Evolutionary conservation across 1,140 invertebrate species (phyloP), one percentile per base, ranked within the genome.

Genomic region (Hydropsyche tenuis): DNA sequence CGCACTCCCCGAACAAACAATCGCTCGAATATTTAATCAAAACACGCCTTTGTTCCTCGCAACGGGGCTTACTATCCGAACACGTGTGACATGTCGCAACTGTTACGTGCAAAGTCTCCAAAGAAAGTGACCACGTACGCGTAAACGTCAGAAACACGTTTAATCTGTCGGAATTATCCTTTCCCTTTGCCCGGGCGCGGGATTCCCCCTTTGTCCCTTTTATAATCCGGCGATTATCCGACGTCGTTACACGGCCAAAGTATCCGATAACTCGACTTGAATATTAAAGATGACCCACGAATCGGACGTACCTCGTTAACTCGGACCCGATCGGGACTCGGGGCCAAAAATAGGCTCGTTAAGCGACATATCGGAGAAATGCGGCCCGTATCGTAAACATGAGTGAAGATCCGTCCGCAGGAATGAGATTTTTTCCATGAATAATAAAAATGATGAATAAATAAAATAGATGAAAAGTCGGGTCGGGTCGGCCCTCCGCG

Each of bases 381-480:
- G 30, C 30, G 30, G 9, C 30, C 30, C 30, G 30, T 4, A 9
- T 37, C 30, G 30, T 51, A 51, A 51, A 51, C 14, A 51, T 51
- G 14, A 45, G 7, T 20, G 9, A 9, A 37, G 9, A 4, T 37
- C 30, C 30, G 9, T n/a, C n/a, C n/a, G n/a, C n/a, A 37, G 16
- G 16, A 53, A 53, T n/a, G 48, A 53, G 48, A 53, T 20, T 53
- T 53, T 53, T 53, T 53, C 20, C 48, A 53, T 53, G 48, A 53
- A 53, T 53, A 53, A 53, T 53, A 53, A 53, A 53, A 53, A 53
- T n/a, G n/a, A n/a, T 46, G 45, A 46, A 46, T 46, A 46, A 46
- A 46, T 46, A 46, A 46, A 46, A 46, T 46, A 53, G 16, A 53
- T 20, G 48, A 53, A n/a, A 20, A 53, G 16, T 53, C 14, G 16